Evolutionary conservation across 1,140 invertebrate species (phyloP), one percentile per base, ranked within the genome.

Genomic region (Pomacea maculata): DNA sequence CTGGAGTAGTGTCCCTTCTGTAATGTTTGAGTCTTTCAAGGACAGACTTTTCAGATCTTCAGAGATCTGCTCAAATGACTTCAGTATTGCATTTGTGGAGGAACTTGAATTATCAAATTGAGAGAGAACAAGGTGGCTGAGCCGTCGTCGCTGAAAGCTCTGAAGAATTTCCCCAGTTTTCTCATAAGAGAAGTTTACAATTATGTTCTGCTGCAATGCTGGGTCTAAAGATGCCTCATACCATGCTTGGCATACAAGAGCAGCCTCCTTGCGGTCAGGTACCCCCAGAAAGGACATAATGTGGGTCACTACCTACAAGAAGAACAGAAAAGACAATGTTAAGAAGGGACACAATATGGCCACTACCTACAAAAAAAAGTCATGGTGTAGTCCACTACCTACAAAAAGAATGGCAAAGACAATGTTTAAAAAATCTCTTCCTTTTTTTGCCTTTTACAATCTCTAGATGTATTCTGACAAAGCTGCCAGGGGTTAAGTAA

Each of bases 191-290:
- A 88, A 88, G 34, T 85, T 86, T 15, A 90, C 83, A 14, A 88
- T 80, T 21, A 89, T 82, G 81, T 90, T 87, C 67, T 79, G 82
- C 76, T 89, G 89, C 19, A 91, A 82, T 17, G 79, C 72, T 34
- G 90, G 90, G 70, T 90, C 88, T 52, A 90, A 70, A 0, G 88
- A 90, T 7, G 90, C 90, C 67, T 89, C 85, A 75, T 90, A 90
- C 90, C 90, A 91, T 7, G 45, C 77, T 71, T 81, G 83, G 76
- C 82, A 84, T 2, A 91, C 89, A 8, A 90, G 76, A 15, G 88
- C 82, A 6, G 89, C 89, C 55, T 91, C 89, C 76, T 90, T 90
- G 25, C 89, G 81, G 79, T 91, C 90, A 52, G 89, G 86, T 9
- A 90, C 86, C 64, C 84, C 85, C 25, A 91, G 85, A 81, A 85